These are phyloP conservation scores for Acholoe squamosa DNA, from an alignment of 2,888 invertebrate species.

Conservation along the genomic window DNA sequence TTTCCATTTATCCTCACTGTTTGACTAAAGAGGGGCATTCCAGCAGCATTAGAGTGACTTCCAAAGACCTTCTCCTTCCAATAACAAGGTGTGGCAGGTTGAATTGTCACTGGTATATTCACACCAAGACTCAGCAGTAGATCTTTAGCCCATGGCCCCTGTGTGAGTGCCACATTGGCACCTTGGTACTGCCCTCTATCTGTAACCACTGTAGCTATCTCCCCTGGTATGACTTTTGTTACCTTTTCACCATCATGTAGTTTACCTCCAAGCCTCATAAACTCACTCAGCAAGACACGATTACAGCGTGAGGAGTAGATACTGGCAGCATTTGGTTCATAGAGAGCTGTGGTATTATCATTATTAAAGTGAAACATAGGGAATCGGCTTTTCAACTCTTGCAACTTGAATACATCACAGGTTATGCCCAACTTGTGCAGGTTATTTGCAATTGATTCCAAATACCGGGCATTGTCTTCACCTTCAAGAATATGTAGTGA, in stretches of 20 bases:
- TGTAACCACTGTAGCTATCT: conserved; percentile 73
- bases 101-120: conserved; percentile 76
- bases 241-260: conserved; percentile 75
- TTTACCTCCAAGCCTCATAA: conserved; percentile 72
- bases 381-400: neutral
- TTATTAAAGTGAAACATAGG: neutral
- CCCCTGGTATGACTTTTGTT: conserved; percentile 73
- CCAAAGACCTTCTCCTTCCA: conserved; percentile 74
- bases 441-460: neutral
- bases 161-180: conserved; percentile 75
- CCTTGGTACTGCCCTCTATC: conserved; percentile 71
- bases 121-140: conserved; percentile 74
- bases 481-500: neutral
- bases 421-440: neutral
- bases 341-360: neutral
- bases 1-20: neutral
- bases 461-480: no score
- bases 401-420: neutral
- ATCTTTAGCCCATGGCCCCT: conserved; percentile 79
- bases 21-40: conserved; percentile 29
- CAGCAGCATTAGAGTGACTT: neutral
- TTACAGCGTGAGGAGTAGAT: neutral
- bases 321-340: neutral
- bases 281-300: neutral
- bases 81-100: conserved; percentile 75